Base-by-base conservation (phyloP, 2,888 invertebrate species). In the Tipula lateralis region DNA sequence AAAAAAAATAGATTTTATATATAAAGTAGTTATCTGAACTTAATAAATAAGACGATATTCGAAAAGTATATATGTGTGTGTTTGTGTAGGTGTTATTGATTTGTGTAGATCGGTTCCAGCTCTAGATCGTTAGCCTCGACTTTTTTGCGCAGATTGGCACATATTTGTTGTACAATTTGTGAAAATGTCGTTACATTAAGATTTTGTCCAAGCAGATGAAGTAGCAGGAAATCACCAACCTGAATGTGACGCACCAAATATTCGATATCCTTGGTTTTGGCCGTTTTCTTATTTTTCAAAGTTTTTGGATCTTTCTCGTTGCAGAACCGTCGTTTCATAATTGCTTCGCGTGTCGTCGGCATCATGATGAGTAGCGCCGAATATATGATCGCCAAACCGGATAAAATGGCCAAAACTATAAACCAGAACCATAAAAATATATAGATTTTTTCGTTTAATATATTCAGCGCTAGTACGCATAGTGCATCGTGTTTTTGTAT, bases 351-450 rank as follows among this genome's bases (percentile, higher is more conserved):
- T 32, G 95, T 95, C 87, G 93, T 95, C 29, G 96, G 96, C 89
- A 96, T 90, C 86, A 96, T 91, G 29, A 96, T 92, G 80, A 96
- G 93, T 29, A 95, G 95, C 85, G 94, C 93, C 4, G 96, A 96
- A 90, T 96, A 97, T 6, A 96, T 90, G 84, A 97, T 89, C n/a
- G 96, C 95, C 86, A 95, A 88, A 1, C 94, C 96, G 13, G 95
- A 93, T 85, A 96, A 90, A 24, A 94, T 91, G 0, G 96, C 93
- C 85, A 97, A 90, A 85, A 96, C 92, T 86, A 97, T 96, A 87
- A 97, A 95, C 97, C 97, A 97, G 91, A 93, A 96, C 97, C 97
- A 97, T 86, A 97, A 91, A 92, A 97, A 96, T 88, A 97, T 96
- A 91, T 95, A 97, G 87, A 97, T 96, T 91, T 97, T 97, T 90